Evolutionary conservation across 2,888 invertebrate genomes (phyloP), one percentile per base, ranked within the genome.

Genomic region (Rhingia rostrata): DNA sequence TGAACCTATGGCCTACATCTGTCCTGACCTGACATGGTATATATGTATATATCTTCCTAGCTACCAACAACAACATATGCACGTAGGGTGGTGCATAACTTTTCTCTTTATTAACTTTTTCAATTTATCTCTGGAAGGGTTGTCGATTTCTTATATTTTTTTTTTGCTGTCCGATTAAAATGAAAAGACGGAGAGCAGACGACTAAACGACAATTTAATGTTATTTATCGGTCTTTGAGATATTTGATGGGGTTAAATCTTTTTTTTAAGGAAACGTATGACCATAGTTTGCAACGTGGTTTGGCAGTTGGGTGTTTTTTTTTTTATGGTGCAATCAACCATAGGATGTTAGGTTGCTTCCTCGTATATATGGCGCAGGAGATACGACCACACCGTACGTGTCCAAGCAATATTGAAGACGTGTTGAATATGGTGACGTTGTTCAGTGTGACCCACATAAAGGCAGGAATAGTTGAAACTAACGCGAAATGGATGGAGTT

Each of bases 131-230:
- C 39, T 54, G 32, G n/a, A n/a, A n/a, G n/a, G n/a, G n/a, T n/a
- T n/a, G n/a, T n/a, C n/a, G n/a, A n/a, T n/a, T n/a, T n/a, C n/a
- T n/a, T n/a, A n/a, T n/a, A n/a, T 58, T 70, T 58, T 53, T 43
- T 45, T 70, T 58, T 64, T 54, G 58, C 47, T 66, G 35, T 30
- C 9, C 51, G 6, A 58, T 58, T 63, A 12, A 54, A 12, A 49
- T 43, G 10, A 49, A 4, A 37, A 58, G 12, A 37, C 43, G 22
- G 43, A 67, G 41, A n/a, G 14, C 45, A 33, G 35, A 45, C 6
- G 54, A 43, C 67, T 80, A 51, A 74, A 80, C 67, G 74, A 74
- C 61, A 80, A 80, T 80, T 74, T 80, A 75, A 80, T 80, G 74
- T 69, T 74, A 43, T 63, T 80, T 67, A 67, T 74, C 54, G 54